These are phyloP conservation scores for Equus quagga DNA, from an alignment of 2,113 vertebrate species.

Conservation along the genomic window DNA sequence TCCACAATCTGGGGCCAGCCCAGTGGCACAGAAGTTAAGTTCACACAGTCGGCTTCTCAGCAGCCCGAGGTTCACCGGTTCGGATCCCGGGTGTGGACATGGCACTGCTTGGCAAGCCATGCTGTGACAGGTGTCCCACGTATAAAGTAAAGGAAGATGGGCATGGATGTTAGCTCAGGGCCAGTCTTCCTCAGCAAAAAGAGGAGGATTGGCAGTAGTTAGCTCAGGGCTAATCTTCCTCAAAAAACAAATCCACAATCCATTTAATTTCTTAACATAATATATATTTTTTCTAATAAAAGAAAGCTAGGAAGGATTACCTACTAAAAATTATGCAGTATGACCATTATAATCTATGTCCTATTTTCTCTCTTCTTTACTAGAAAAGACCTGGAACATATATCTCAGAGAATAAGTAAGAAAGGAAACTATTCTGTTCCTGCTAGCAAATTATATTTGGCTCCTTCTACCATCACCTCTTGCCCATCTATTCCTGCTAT, in stretches of 20 bases:
- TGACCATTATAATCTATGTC: neutral
- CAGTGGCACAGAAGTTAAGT: too few relatives aligned
- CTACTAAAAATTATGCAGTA: conserved; percentile 7
- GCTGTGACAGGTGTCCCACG: too few relatives aligned
- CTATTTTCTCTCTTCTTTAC: neutral
- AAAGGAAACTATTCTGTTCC: neutral
- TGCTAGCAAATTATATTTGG: neutral
- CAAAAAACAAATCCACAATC: neutral
- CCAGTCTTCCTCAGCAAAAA: too few relatives aligned
- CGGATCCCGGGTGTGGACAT: too few relatives aligned
- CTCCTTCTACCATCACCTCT: neutral
- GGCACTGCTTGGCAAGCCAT: too few relatives aligned
- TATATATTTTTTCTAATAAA: neutral
- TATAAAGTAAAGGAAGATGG: too few relatives aligned
- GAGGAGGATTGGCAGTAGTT: too few relatives aligned
- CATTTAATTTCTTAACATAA: neutral
- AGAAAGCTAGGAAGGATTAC: neutral
- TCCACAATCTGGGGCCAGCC: neutral
- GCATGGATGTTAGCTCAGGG: too few relatives aligned
- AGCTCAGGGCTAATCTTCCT: too few relatives aligned
- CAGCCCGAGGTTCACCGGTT: too few relatives aligned
- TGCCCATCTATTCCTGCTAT: neutral
- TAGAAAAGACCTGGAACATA: neutral
- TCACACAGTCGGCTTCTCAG: too few relatives aligned
- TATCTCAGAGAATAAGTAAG: neutral